Percentiles rank a stretch among this genome's conserved stretches.
Conservation (phyloP, 2,888 invertebrate species). For the Nasonovia ribisnigri region DNA sequence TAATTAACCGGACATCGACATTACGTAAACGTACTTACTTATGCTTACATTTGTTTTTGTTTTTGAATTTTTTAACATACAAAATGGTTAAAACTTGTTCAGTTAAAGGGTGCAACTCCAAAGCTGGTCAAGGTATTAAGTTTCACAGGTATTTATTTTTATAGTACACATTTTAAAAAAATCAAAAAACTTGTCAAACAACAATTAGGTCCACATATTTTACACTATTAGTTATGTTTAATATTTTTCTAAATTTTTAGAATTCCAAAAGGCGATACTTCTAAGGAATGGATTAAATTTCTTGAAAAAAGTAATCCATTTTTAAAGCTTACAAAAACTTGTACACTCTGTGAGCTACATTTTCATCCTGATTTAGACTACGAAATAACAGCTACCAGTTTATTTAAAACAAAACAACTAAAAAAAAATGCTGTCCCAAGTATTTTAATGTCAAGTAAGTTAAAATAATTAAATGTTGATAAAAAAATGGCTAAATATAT, state of each 20-base stretch:
- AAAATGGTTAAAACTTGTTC: slow-evolving; percentile 24
- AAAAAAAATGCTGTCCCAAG: slow-evolving; percentile 42
- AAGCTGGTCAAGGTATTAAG: slow-evolving; percentile 2
- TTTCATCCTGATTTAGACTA: slow-evolving; percentile 3
- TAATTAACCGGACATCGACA: background rate
- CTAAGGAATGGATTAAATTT: slow-evolving; percentile 16
- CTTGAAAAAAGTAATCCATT: background rate
- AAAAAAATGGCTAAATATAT: too few species aligned
- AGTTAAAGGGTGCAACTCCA: background rate
- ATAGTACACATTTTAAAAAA: background rate
- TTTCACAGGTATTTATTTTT: slow-evolving; percentile 20
- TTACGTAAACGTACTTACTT: background rate
- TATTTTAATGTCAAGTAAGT: slow-evolving; percentile 11
- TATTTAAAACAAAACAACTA: background rate
- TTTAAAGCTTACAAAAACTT: background rate
- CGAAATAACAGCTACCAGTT: background rate
- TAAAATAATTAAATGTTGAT: too few species aligned
- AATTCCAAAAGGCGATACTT: slow-evolving; percentile 34
- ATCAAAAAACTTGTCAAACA: background rate
- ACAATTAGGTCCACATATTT: too few species aligned
- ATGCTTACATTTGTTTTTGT: background rate
- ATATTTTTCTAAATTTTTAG: background rate
- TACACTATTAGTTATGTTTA: too few species aligned
- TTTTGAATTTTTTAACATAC: background rate
- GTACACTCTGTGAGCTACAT: background rate